Evolutionary conservation across 2,797 vertebrate genomes (phyloP).

Genomic region (Staurois parvus): DNA sequence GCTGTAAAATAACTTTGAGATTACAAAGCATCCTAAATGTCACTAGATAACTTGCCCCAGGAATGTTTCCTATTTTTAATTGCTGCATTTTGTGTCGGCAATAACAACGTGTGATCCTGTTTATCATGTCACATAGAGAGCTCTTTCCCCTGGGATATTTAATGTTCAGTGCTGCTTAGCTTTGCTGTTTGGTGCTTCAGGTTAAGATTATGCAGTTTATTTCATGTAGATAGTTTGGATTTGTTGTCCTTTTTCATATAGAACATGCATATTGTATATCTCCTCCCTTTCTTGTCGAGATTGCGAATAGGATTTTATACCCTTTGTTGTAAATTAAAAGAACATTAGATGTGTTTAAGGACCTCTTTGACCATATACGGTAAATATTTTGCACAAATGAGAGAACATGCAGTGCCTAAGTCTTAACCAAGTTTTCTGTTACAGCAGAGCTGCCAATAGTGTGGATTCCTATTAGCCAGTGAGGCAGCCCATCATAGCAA

Average conservation of each 20-base stretch:
- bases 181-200: not conserved
- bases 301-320: too few relatives aligned
- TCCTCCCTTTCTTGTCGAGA: too few relatives aligned
- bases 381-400: too few relatives aligned
- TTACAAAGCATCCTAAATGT: constrained; percentile 77
- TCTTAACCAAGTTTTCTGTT: too few relatives aligned
- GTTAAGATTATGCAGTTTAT: not conserved
- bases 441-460: too few relatives aligned
- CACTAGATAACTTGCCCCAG: constrained; percentile 74
- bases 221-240: not conserved
- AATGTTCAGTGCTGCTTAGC: constrained; percentile 15
- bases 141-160: not conserved
- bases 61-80: constrained; percentile 78
- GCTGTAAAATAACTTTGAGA: constrained; percentile 80
- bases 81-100: constrained; percentile 75
- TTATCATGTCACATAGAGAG: constrained; percentile 10
- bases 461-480: too few relatives aligned
- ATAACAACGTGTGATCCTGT: constrained; percentile 19
- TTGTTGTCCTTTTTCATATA: too few relatives aligned
- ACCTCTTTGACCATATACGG: too few relatives aligned
- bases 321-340: too few relatives aligned
- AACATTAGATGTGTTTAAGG: too few relatives aligned
- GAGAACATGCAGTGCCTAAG: too few relatives aligned
- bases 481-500: too few relatives aligned
- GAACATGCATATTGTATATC: not conserved